A percentile compares a stretch with the other conserved stretches of the same genome.
These are phyloP conservation scores for Cryptoprocta ferox DNA, from an alignment of 2,797 vertebrate species.

Conservation along the genomic window DNA sequence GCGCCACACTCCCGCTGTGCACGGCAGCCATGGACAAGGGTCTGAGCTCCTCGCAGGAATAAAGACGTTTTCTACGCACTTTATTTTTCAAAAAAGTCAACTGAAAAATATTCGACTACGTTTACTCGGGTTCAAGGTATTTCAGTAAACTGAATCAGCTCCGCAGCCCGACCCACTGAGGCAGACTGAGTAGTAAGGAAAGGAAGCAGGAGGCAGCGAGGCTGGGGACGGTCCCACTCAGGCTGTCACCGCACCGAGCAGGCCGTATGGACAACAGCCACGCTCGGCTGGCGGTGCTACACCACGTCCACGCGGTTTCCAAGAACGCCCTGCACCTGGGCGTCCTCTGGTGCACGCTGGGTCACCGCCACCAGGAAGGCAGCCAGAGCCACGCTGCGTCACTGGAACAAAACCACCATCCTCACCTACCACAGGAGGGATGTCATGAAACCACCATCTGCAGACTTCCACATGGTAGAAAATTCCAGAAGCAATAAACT, in stretches of 20 bases:
- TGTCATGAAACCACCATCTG: neutral
- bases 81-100: neutral
- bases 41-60: neutral
- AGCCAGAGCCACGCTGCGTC: too few relatives aligned
- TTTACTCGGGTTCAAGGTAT: neutral
- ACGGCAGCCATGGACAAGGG: neutral
- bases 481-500: neutral
- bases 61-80: neutral
- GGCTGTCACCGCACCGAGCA: neutral
- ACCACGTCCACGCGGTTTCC: fast-evolving
- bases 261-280: neutral
- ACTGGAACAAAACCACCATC: neutral
- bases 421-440: neutral
- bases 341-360: fast-evolving
- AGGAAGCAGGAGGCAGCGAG: neutral
- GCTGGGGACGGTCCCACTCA: too few relatives aligned
- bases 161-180: too few relatives aligned
- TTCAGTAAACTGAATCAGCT: neutral
- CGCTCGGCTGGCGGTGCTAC: neutral
- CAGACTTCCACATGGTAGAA: neutral
- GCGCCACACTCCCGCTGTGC: neutral
- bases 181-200: neutral
- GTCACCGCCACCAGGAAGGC: neutral
- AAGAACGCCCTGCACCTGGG: neutral
- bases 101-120: neutral